phyloP scores from a whole-genome alignment of 1,140 invertebrate species.

The Euborellia annulipes region DNA sequence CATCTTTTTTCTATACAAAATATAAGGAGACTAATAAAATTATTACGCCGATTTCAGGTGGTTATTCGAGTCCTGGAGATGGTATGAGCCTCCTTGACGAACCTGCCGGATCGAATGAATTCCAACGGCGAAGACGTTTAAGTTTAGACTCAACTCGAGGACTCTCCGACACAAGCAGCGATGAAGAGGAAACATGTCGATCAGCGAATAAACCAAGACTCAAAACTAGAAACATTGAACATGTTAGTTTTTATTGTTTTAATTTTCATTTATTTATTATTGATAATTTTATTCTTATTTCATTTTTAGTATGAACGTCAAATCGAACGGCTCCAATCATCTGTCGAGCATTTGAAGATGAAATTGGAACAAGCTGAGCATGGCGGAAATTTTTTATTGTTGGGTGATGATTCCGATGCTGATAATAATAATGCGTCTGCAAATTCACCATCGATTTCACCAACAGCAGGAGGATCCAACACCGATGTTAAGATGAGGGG shows the following conservation, averaged over 20 bases:
- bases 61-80: too few relatives aligned
- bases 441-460: too few relatives aligned
- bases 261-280: too few relatives aligned
- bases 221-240: slow-evolving; percentile 46
- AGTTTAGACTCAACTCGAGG: slow-evolving; percentile 55
- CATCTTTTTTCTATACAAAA: too few relatives aligned
- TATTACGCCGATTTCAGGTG: too few relatives aligned
- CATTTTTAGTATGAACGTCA: slow-evolving; percentile 46
- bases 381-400: slow-evolving; percentile 11
- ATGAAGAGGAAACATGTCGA: slow-evolving; percentile 34
- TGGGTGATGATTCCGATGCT: background rate
- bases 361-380: slow-evolving; percentile 41
- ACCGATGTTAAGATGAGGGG: slow-evolving; percentile 60
- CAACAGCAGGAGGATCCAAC: slow-evolving; percentile 23
- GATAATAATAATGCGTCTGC: background rate
- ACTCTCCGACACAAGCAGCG: slow-evolving; percentile 46
- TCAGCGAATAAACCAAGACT: slow-evolving; percentile 30
- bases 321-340: slow-evolving; percentile 59
- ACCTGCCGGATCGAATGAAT: too few relatives aligned
- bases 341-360: slow-evolving; percentile 51
- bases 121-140: slow-evolving; percentile 37
- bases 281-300: background rate
- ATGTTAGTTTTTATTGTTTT: slow-evolving; percentile 36
- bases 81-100: too few relatives aligned
- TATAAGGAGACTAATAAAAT: too few relatives aligned